Percentiles rank a stretch among this genome's conserved stretches.
Evolutionary conservation across 2,113 vertebrate genomes (phyloP).

Genomic region (Chelonoidis abingdonii): DNA sequence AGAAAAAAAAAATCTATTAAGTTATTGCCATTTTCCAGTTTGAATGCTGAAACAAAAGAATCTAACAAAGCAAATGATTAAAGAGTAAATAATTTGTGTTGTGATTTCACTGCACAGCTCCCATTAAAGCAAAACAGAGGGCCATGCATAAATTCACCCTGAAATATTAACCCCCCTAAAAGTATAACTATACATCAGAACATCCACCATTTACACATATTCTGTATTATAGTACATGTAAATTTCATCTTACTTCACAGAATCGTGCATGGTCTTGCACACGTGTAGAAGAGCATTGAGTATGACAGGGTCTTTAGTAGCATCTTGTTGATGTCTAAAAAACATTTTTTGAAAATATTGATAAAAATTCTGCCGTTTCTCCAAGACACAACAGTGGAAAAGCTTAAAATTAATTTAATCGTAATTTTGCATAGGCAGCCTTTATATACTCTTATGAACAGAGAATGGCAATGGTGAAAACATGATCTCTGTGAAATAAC

Average conservation of each 20-base stretch:
- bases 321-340: constrained; percentile 91
- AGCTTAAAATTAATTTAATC: rapidly evolving
- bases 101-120: constrained; percentile 19
- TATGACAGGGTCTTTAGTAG: constrained; percentile 95
- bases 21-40: neutral
- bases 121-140: constrained; percentile 3
- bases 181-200: neutral
- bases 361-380: neutral
- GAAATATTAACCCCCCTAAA: constrained; percentile 36
- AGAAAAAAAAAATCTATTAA: neutral
- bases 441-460: neutral
- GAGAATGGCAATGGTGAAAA: neutral
- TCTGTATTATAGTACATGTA: neutral
- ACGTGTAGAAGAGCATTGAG: constrained; percentile 96
- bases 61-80: constrained; percentile 26
- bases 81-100: neutral
- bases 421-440: neutral
- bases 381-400: neutral
- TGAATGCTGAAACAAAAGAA: neutral
- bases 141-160: constrained; percentile 35
- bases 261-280: constrained; percentile 99
- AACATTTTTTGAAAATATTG: neutral
- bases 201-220: neutral
- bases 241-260: constrained; percentile 90
- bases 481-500: neutral